A percentile compares a stretch with the other conserved stretches of the same genome.
Conservation (phyloP, 2,888 invertebrate species). For the Tillus elongatus region DNA sequence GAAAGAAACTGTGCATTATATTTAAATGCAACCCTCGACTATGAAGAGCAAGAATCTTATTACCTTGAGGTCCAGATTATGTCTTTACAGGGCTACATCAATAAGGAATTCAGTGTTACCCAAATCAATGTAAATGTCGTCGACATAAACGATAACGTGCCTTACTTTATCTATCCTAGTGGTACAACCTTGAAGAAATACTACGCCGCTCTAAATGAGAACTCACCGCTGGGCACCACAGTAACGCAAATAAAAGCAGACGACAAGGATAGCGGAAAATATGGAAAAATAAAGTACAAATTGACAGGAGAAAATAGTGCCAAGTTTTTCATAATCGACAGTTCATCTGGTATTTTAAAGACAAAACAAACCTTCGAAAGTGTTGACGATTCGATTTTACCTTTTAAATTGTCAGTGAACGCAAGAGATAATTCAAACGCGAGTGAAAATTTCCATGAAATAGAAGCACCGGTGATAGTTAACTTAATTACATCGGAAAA, state of each 20-base stretch:
- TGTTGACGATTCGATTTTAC: conserved; percentile 52
- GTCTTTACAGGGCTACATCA: conserved; percentile 72
- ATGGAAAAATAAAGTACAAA: conserved; percentile 67
- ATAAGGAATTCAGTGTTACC: conserved; percentile 64
- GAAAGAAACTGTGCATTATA: conserved; percentile 77
- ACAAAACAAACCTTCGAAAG: conserved; percentile 66
- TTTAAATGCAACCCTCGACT: conserved; percentile 67
- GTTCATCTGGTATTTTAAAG: conserved; percentile 65
- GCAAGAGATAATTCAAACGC: conserved; percentile 67
- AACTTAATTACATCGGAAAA: conserved; percentile 72
- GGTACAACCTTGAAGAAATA: conserved; percentile 58
- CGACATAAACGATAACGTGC: conserved; percentile 85
- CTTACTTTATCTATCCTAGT: conserved; percentile 66
- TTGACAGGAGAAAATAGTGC: conserved; percentile 39
- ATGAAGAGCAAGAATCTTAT: conserved; percentile 65
- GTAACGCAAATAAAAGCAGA: conserved; percentile 76
- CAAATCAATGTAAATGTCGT: conserved; percentile 71
- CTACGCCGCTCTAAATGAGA: conserved; percentile 68
- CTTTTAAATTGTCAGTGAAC: conserved; percentile 64
- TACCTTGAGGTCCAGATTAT: conserved; percentile 67
- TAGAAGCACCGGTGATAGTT: conserved; percentile 57
- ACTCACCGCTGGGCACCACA: conserved; percentile 64
- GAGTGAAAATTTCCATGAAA: conserved; percentile 52
- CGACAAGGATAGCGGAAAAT: conserved; percentile 78
- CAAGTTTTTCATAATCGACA: conserved; percentile 64